Conservation (phyloP, 2,888 invertebrate species). For the Cantharis flavilabris region DNA sequence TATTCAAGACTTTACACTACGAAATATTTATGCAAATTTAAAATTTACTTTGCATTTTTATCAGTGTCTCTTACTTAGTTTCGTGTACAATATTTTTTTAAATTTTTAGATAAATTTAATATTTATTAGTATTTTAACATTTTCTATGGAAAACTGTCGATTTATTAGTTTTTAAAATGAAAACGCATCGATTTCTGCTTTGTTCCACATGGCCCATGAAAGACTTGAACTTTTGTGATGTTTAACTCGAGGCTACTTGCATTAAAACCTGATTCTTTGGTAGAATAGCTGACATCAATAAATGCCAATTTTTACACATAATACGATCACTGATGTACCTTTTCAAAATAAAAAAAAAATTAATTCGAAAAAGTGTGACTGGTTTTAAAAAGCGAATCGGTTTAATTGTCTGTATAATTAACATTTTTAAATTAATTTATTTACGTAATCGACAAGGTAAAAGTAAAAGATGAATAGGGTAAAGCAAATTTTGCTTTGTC, state of each 20-base stretch:
- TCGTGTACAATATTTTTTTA: not conserved
- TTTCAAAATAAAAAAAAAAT: not conserved
- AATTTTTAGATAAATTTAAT: too few species aligned
- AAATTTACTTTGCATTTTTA: not conserved
- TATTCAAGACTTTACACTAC: not conserved
- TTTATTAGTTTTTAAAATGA: too few species aligned
- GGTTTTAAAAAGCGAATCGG: not conserved
- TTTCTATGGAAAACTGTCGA: too few species aligned
- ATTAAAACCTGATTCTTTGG: not conserved
- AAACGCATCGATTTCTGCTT: not conserved
- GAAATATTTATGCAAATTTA: not conserved
- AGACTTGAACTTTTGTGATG: not conserved
- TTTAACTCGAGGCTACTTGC: not conserved
- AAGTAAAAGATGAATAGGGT: not conserved
- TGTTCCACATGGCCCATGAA: not conserved
- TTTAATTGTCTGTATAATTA: not conserved
- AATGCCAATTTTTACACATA: too few species aligned
- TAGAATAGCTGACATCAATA: too few species aligned
- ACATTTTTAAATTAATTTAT: not conserved
- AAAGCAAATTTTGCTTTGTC: not conserved
- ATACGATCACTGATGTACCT: not conserved
- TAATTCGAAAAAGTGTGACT: not conserved
- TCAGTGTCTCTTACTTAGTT: not conserved
- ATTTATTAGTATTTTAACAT: too few species aligned
- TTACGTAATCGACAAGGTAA: not conserved